A percentile compares a stretch with the other conserved stretches of the same genome.
phyloP scores from a whole-genome alignment of 2,888 invertebrate species.

The Ellobium chinense region DNA sequence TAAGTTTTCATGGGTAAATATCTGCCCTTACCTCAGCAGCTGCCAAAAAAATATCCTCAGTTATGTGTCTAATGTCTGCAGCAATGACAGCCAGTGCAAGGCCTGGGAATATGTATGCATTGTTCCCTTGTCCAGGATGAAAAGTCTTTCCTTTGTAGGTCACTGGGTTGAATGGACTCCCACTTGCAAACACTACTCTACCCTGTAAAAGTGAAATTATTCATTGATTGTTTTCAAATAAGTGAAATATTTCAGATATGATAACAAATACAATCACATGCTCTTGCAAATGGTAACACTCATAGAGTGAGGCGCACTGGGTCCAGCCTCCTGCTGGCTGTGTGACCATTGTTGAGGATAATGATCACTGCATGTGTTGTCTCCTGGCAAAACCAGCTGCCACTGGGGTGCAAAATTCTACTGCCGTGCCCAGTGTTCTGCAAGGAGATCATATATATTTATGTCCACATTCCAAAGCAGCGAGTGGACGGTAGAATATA shows the following conservation, averaged over 20 bases:
- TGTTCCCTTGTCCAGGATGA: slow-evolving; percentile 92
- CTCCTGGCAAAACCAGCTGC: too few species aligned
- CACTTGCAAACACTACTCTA: slow-evolving; percentile 94
- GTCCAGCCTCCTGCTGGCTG: too few species aligned
- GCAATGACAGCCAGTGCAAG: slow-evolving; percentile 93
- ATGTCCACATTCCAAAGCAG: too few species aligned
- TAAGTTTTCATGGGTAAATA: neutral
- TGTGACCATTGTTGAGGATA: too few species aligned
- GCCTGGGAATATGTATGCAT: slow-evolving; percentile 85
- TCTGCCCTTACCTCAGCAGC: slow-evolving; percentile 87
- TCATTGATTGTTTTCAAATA: neutral
- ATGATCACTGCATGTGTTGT: too few species aligned
- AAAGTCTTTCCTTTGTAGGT: slow-evolving; percentile 88
- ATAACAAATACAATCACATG: neutral
- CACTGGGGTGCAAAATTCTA: too few species aligned
- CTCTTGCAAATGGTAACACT: too few species aligned
- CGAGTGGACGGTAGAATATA: too few species aligned
- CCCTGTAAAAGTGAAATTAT: slow-evolving; percentile 84
- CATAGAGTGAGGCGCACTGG: too few species aligned
- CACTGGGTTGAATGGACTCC: slow-evolving; percentile 96
- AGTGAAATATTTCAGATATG: too few species aligned
- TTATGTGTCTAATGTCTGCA: slow-evolving; percentile 95
- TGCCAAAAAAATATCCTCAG: slow-evolving; percentile 94
- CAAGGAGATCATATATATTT: too few species aligned
- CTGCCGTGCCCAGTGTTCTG: too few species aligned